A percentile compares a stretch with the other conserved stretches of the same genome.
Conservation (phyloP, 2,113 vertebrate genomes). For the Garra rufa region DNA sequence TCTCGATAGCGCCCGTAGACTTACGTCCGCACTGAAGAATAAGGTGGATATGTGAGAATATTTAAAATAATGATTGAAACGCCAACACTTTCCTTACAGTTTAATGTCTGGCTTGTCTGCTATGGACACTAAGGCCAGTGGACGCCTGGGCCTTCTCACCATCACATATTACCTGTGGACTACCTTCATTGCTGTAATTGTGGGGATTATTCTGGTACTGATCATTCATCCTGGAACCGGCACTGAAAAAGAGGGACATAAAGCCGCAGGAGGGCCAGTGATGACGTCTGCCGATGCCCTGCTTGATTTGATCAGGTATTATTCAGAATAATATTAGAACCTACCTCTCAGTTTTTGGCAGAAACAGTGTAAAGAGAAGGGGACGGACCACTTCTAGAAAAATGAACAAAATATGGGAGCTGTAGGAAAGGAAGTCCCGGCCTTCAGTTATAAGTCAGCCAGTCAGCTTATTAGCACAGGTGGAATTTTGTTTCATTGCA, state of each 20-base stretch:
- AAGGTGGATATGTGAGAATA: too few relatives aligned
- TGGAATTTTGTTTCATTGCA: neutral
- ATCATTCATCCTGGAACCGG: conserved; percentile 84
- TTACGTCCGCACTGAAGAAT: too few relatives aligned
- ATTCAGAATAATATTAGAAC: too few relatives aligned
- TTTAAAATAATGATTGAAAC: neutral
- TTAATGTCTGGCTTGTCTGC: conserved; percentile 87
- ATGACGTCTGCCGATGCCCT: conserved; percentile 85
- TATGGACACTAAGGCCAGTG: conserved; percentile 86
- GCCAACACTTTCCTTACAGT: conserved; percentile 64
- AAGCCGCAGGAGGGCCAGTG: conserved; percentile 74
- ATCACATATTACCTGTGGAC: conserved; percentile 91
- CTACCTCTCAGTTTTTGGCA: neutral
- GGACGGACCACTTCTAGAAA: neutral
- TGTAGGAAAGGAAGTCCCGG: neutral
- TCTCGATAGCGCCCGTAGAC: too few relatives aligned
- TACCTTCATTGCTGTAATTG: conserved; percentile 85
- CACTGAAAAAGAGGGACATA: conserved; percentile 80
- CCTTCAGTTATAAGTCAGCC: neutral
- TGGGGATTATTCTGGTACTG: conserved; percentile 83
- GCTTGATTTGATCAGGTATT: conserved; percentile 86
- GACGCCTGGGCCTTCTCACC: conserved; percentile 85
- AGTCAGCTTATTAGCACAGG: neutral
- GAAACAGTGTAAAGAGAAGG: neutral
- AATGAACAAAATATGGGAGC: neutral